Evolutionary conservation across 2,888 invertebrate species (phyloP).

Genomic region (Taphrorychus bicolor): DNA sequence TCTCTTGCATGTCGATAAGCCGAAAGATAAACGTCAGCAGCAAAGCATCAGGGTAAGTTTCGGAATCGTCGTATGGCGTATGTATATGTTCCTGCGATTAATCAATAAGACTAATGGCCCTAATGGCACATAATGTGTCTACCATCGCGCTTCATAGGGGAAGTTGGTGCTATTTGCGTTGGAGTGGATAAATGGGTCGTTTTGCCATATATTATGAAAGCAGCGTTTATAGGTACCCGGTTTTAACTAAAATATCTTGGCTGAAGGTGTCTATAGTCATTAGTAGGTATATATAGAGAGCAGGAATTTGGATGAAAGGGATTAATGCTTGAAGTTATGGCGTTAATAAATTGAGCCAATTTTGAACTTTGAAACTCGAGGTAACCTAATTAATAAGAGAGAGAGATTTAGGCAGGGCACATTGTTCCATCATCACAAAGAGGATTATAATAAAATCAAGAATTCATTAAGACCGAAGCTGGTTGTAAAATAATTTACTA

Average conservation of each 20-base stretch:
- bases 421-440: neutral
- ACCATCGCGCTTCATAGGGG: constrained; percentile 12
- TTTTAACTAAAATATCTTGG: neutral
- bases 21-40: neutral
- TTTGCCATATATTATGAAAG: neutral
- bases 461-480: neutral
- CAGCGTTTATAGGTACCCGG: neutral
- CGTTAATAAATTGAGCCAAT: neutral
- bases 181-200: neutral
- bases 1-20: neutral
- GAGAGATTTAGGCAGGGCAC: neutral
- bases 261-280: neutral
- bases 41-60: constrained; percentile 13
- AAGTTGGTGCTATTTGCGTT: neutral
- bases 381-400: neutral
- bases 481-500: neutral
- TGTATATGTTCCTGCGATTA: constrained; percentile 25
- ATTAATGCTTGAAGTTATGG: neutral
- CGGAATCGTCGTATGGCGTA: constrained; percentile 21
- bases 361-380: neutral
- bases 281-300: too few species aligned
- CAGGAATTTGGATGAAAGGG: neutral
- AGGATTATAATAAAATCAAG: neutral
- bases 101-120: constrained; percentile 35
- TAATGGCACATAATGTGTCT: constrained; percentile 32